These are phyloP conservation scores for Enhydra lutris DNA, from an alignment of 2,113 vertebrate genomes.

Conservation along the genomic window DNA sequence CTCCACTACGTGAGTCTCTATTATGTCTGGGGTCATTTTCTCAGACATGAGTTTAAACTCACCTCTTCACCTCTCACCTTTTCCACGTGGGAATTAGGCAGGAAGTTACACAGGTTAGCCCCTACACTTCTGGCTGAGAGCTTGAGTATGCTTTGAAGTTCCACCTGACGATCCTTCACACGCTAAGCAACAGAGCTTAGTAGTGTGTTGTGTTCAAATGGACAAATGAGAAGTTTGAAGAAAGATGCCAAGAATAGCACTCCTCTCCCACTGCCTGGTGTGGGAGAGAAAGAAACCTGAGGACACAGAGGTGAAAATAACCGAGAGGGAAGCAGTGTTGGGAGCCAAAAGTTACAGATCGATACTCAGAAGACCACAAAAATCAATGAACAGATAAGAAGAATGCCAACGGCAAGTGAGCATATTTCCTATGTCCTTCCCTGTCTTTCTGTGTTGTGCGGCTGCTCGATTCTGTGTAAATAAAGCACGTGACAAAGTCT, in stretches of 20 bases:
- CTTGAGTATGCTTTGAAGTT: background rate
- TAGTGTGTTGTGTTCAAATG: background rate
- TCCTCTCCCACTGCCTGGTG: background rate
- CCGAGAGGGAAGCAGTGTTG: background rate
- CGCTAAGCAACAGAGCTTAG: background rate
- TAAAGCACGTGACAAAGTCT: background rate
- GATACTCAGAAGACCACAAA: background rate
- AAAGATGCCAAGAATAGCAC: background rate
- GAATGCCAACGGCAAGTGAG: background rate
- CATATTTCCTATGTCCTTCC: background rate
- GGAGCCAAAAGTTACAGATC: background rate
- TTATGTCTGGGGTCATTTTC: background rate
- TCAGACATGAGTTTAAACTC: background rate
- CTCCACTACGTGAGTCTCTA: background rate
- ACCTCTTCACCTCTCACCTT: background rate
- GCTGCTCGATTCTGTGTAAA: background rate
- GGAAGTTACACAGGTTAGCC: background rate
- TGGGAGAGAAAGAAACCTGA: background rate
- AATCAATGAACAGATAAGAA: background rate
- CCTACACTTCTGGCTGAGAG: background rate
- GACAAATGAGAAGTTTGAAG: background rate
- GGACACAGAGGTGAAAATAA: background rate
- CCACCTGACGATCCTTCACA: background rate
- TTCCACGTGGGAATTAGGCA: background rate
- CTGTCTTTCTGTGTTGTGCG: background rate